Conservation (phyloP, 2,113 vertebrate genomes). For the Gopherus evgoodei region DNA sequence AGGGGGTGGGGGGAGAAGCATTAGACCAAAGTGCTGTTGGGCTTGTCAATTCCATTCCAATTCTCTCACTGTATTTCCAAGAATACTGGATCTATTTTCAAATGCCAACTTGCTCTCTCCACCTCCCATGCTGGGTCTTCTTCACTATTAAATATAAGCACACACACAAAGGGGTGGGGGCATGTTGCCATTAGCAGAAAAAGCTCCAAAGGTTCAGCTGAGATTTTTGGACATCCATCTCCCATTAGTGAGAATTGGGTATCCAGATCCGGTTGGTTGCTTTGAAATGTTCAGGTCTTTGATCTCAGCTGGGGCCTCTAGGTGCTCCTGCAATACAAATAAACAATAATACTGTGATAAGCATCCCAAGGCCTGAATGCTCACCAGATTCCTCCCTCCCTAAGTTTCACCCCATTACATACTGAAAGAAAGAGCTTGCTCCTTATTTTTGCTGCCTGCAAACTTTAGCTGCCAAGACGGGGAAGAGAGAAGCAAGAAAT, state of each 20-base stretch:
- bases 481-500: rapidly evolving
- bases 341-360: neutral
- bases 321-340: neutral
- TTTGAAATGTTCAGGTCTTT: neutral
- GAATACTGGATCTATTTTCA: slow-evolving; percentile 73
- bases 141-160: slow-evolving; percentile 49
- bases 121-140: slow-evolving; percentile 66
- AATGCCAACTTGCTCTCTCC: slow-evolving; percentile 69
- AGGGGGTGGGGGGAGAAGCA: neutral
- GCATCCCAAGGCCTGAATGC: neutral
- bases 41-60: slow-evolving; percentile 72
- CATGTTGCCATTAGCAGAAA: slow-evolving; percentile 52
- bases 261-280: neutral
- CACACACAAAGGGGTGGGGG: slow-evolving; percentile 54
- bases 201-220: neutral
- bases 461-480: neutral
- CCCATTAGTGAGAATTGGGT: neutral
- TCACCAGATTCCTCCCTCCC: neutral
- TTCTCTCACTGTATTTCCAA: slow-evolving; percentile 75
- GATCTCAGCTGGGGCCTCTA: neutral
- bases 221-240: slow-evolving; percentile 37
- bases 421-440: neutral
- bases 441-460: neutral
- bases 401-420: neutral
- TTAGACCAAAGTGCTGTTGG: slow-evolving; percentile 73